Percentiles rank a stretch among this genome's conserved stretches.
Evolutionary conservation across 1,140 invertebrate species (phyloP).

Genomic region (Acarapis woodi): DNA sequence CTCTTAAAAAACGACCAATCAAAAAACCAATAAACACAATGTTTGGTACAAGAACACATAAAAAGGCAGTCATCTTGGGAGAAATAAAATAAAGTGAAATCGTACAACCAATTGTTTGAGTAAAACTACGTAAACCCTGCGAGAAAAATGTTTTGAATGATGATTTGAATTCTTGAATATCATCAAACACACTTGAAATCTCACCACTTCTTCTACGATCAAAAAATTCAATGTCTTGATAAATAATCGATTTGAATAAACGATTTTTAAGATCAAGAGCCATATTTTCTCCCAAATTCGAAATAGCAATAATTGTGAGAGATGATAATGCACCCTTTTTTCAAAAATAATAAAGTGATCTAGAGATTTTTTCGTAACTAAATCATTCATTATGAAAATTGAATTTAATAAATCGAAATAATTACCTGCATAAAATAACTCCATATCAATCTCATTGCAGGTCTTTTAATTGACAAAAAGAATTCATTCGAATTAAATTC

Average conservation of each 20-base stretch:
- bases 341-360: no score
- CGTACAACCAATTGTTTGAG: conserved; percentile 51
- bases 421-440: no score
- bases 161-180: conserved; percentile 89
- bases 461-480: no score
- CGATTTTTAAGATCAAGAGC: conserved; percentile 43
- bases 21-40: conserved; percentile 43
- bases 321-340: no score
- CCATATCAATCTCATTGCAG: no score
- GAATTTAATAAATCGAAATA: no score
- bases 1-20: conserved; percentile 36
- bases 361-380: no score
- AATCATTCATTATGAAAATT: no score
- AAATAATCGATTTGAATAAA: conserved; percentile 49
- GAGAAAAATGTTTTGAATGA: conserved; percentile 71
- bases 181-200: conserved; percentile 55
- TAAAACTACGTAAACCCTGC: conserved; percentile 48
- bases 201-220: conserved; percentile 67
- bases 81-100: conserved; percentile 49
- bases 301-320: no score
- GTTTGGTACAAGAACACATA: conserved; percentile 45
- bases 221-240: conserved; percentile 70
- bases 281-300: no score
- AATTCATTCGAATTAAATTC: no score
- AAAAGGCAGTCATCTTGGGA: conserved; percentile 50